These are phyloP conservation scores for Arremon aurantiirostris DNA, from an alignment of 2,797 vertebrate species.

Conservation along the genomic window DNA sequence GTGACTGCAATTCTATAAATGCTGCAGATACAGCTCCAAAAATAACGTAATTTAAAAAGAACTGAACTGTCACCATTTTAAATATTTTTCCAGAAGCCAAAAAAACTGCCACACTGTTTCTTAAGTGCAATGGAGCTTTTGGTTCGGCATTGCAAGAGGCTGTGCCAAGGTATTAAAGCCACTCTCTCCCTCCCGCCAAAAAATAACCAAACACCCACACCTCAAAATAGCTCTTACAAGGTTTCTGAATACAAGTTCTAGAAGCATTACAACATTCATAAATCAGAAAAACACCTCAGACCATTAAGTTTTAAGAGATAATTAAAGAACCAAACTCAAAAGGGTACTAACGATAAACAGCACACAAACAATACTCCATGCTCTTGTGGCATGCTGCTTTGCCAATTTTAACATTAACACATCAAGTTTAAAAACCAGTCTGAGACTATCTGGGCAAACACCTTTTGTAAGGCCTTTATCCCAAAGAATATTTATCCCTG, in stretches of 20 bases:
- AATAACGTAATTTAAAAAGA: not conserved
- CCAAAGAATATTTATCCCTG: not conserved
- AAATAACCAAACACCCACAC: not conserved
- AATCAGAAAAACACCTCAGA: not conserved
- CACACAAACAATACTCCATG: not conserved
- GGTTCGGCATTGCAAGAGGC: not conserved
- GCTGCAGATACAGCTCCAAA: not conserved
- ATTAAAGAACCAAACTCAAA: not conserved
- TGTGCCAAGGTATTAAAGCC: not conserved
- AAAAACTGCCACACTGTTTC: rapidly evolving
- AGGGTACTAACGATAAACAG: not conserved
- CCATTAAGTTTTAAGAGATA: not conserved
- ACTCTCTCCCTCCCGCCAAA: not conserved
- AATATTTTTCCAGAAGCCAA: not conserved
- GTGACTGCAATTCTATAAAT: not conserved
- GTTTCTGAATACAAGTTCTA: not conserved
- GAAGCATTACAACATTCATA: not conserved
- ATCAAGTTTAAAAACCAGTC: not conserved
- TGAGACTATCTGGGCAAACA: not conserved
- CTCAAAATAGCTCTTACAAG: not conserved
- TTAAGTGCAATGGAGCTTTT: not conserved
- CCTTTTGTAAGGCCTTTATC: not conserved
- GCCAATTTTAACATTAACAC: not conserved
- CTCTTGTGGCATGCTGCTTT: not conserved
- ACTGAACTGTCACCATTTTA: not conserved